Evolutionary conservation across 2,888 invertebrate species (phyloP).

Genomic region (Hemistola chrysoprasaria): DNA sequence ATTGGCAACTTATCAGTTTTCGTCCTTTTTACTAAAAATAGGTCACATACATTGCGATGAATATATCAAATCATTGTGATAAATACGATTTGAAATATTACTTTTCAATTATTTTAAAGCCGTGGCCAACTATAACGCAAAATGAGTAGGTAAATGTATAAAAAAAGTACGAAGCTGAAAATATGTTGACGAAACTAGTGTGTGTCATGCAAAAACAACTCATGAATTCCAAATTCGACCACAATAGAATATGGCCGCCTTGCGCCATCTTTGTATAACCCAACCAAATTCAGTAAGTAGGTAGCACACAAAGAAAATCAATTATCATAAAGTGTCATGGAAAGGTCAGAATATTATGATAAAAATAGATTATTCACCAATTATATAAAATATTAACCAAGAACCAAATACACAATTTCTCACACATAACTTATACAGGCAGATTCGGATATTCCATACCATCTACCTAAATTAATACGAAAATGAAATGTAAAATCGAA

Average conservation of each 20-base stretch:
- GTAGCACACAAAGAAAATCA: constrained; percentile 18
- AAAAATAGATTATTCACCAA: constrained; percentile 12
- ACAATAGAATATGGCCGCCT: constrained; percentile 46
- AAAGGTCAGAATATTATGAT: constrained; percentile 5
- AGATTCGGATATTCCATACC: no score
- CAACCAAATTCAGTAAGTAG: constrained; percentile 46
- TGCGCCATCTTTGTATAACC: constrained; percentile 62
- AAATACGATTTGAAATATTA: no score
- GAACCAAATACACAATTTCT: constrained; percentile 7
- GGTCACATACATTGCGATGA: no score
- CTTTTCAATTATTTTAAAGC: no score
- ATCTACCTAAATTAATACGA: constrained; percentile 1
- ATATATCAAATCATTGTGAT: no score
- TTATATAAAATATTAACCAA: background rate
- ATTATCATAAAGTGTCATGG: constrained; percentile 10
- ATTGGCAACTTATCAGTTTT: no score
- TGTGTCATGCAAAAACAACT: constrained; percentile 40
- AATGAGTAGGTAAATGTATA: background rate
- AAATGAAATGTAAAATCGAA: background rate
- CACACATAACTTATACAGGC: background rate
- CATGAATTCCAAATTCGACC: constrained; percentile 21
- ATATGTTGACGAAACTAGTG: constrained; percentile 12
- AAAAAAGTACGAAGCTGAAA: constrained; percentile 5
- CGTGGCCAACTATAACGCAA: no score
- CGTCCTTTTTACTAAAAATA: no score